Evolutionary conservation across 1,140 invertebrate genomes (phyloP).

Genomic region (Metopolophium dirhodum): DNA sequence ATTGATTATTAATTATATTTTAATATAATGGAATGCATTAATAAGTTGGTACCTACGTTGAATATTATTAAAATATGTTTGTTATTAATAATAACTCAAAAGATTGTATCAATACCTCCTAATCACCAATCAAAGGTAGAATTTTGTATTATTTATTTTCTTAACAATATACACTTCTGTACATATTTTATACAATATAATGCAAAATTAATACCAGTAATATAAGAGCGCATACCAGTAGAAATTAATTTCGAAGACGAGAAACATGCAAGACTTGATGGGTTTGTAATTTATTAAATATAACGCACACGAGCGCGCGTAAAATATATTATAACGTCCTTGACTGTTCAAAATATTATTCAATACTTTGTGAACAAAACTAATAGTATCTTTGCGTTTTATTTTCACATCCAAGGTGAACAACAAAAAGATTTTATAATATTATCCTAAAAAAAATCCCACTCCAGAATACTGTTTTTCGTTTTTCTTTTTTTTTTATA

Average conservation of each 20-base stretch:
- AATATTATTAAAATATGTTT: neutral
- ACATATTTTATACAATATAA: neutral
- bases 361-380: neutral
- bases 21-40: neutral
- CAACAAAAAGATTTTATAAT: neutral
- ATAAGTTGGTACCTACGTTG: neutral
- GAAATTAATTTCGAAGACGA: neutral
- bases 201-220: neutral
- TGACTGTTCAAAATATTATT: neutral
- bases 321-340: neutral
- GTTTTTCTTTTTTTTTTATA: neutral
- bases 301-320: too few relatives aligned
- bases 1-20: neutral
- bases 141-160: neutral
- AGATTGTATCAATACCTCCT: neutral
- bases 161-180: neutral
- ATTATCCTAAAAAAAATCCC: neutral
- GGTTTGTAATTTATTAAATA: constrained; percentile 8
- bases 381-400: neutral
- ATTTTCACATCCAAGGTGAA: neutral
- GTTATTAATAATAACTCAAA: neutral
- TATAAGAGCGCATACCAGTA: neutral
- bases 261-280: neutral
- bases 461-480: neutral
- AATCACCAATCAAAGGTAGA: neutral